Conservation (phyloP, 2,888 invertebrate genomes). For the Eulithis testata region DNA sequence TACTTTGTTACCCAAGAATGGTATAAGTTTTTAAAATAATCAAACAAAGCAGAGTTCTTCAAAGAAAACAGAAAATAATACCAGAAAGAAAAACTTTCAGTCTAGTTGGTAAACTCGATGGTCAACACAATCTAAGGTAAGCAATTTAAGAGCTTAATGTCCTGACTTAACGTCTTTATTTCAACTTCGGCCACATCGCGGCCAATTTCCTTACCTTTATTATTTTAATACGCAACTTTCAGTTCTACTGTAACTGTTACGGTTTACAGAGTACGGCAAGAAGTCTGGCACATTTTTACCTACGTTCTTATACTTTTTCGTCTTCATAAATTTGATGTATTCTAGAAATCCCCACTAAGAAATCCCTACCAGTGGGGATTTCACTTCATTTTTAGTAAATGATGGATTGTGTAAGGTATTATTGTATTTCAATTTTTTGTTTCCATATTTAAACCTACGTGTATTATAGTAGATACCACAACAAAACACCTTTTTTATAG, state of each 20-base stretch:
- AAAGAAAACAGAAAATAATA: constrained; percentile 11
- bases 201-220: constrained; percentile 68
- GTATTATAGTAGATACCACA: too few species aligned
- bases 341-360: too few species aligned
- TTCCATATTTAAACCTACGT: too few species aligned
- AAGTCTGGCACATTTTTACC: neutral
- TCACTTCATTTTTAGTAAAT: too few species aligned
- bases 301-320: too few species aligned
- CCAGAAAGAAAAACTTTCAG: constrained; percentile 19
- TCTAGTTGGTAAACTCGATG: constrained; percentile 23
- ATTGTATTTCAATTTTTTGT: too few species aligned
- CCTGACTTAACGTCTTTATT: constrained; percentile 65
- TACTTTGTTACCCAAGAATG: neutral
- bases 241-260: constrained; percentile 45
- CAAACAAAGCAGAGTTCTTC: constrained; percentile 7
- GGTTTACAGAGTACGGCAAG: constrained; percentile 38
- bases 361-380: too few species aligned
- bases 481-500: too few species aligned
- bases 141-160: constrained; percentile 27
- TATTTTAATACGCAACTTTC: constrained; percentile 46
- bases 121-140: constrained; percentile 37
- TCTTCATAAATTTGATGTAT: too few species aligned
- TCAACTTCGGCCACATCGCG: constrained; percentile 73
- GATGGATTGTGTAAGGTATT: too few species aligned
- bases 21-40: neutral